A percentile compares a stretch with the other conserved stretches of the same genome.
phyloP scores from a whole-genome alignment of 2,797 vertebrate species.

The Rallus crepitans region DNA sequence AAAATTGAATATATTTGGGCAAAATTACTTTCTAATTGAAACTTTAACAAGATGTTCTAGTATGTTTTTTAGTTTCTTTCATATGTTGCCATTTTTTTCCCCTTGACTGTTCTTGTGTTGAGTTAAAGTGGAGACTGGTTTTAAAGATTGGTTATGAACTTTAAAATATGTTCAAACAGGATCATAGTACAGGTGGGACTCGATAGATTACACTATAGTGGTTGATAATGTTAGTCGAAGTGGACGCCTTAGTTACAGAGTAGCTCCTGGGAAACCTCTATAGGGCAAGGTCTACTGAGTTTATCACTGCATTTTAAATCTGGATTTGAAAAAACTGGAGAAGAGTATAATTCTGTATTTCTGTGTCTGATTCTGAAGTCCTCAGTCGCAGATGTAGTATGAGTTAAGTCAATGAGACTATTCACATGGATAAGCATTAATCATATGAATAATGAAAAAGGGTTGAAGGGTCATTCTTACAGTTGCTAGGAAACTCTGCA shows the following conservation, averaged over 20 bases:
- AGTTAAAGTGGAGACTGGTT: background rate
- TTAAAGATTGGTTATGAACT: background rate
- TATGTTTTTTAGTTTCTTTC: background rate
- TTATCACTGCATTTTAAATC: slow-evolving; percentile 10
- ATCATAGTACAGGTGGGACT: background rate
- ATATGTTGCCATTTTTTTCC: background rate
- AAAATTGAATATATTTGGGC: background rate
- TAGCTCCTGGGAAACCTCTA: background rate
- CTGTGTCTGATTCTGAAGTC: background rate
- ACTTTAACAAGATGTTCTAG: background rate
- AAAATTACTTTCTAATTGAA: background rate
- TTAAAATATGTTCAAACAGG: background rate
- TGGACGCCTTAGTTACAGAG: background rate
- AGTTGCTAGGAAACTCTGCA: slow-evolving; percentile 51
- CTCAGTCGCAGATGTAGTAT: background rate
- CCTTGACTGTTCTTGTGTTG: background rate
- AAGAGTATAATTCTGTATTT: slow-evolving; percentile 13
- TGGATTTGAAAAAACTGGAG: background rate
- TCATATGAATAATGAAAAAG: slow-evolving; percentile 55
- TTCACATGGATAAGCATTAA: slow-evolving; percentile 60
- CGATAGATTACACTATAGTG: background rate
- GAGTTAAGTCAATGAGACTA: slow-evolving; percentile 55
- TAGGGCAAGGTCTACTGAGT: background rate
- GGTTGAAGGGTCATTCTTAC: slow-evolving; percentile 50
- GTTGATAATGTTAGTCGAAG: background rate